Conservation (phyloP, 2,888 invertebrate genomes). For the Pecten maximus region DNA sequence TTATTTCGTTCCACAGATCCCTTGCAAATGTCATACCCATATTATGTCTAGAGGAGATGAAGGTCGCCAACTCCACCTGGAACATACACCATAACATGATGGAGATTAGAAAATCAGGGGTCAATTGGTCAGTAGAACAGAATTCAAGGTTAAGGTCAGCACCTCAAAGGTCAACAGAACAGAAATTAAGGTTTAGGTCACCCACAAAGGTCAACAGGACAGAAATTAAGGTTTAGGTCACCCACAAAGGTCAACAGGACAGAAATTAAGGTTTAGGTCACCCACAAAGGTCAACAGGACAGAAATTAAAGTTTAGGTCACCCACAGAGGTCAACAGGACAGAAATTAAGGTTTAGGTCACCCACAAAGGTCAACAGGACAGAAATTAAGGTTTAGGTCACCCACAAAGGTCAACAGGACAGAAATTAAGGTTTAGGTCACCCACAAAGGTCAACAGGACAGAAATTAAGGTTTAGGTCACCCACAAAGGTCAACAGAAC, state of each 20-base stretch:
- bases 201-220: too few species aligned
- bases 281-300: not conserved
- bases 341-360: too few species aligned
- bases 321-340: too few species aligned
- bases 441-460: too few species aligned
- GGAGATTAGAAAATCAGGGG: not conserved
- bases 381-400: too few species aligned
- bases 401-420: too few species aligned
- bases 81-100: constrained; percentile 47
- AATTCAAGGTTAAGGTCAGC: not conserved
- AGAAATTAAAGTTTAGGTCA: too few species aligned
- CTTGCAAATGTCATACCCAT: constrained; percentile 99
- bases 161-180: not conserved
- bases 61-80: constrained; percentile 80
- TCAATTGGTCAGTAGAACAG: not conserved
- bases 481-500: too few species aligned
- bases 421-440: too few species aligned
- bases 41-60: constrained; percentile 95
- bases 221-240: not conserved
- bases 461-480: too few species aligned
- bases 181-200: not conserved
- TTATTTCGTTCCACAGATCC: constrained; percentile 92
- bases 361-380: too few species aligned
- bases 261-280: not conserved
- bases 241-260: not conserved